Evolutionary conservation across 2,797 vertebrate genomes (phyloP), one percentile per base, ranked within the genome.

Genomic region (Chaetodon trifasciatus): DNA sequence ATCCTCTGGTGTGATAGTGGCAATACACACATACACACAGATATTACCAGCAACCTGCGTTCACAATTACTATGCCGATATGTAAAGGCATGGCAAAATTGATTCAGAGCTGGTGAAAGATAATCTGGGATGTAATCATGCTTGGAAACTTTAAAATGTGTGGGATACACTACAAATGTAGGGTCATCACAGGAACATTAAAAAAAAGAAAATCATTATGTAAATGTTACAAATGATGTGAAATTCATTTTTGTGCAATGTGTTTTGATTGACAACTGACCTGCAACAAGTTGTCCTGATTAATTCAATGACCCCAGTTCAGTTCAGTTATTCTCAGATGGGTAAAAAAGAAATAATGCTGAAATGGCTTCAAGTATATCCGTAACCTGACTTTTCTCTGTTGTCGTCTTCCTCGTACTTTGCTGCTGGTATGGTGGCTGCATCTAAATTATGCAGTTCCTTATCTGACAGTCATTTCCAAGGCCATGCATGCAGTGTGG

Each of bases 1-100:
- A 94, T 95, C 93, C 91, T 93, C 94, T 94, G 93, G 94, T 86
- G 91, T 89, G 87, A 90, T 88, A 24, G 83, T 88, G 92, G 76
- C 92, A 94, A 94, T 93, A 93, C 94, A 94, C 88, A 87, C 70
- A 81, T 19, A 76, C 35, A 56, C n/a, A 57, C n/a, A 63, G 23
- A 58, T 57, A 71, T 78, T 69, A 78, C 15, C 32, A 74, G 73
- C 44, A 71, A 49, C 42, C 50, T 53, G 15, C 50, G 56, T 62
- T 70, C 9, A 65, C 3, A 82, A 46, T 71, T 9, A 70, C 60
- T 37, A 44, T 4, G n/a, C 63, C 71, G 0, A 5, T 46, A 40
- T 60, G 35, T 37, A 19, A 39, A 66, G 11, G 7, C 16, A 57
- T 32, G 5, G 11, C 4, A 50, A 55, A 66, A 63, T 44, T 2